phyloP scores from a whole-genome alignment of 2,797 vertebrate genomes.

The Bovichtus diacanthus region DNA sequence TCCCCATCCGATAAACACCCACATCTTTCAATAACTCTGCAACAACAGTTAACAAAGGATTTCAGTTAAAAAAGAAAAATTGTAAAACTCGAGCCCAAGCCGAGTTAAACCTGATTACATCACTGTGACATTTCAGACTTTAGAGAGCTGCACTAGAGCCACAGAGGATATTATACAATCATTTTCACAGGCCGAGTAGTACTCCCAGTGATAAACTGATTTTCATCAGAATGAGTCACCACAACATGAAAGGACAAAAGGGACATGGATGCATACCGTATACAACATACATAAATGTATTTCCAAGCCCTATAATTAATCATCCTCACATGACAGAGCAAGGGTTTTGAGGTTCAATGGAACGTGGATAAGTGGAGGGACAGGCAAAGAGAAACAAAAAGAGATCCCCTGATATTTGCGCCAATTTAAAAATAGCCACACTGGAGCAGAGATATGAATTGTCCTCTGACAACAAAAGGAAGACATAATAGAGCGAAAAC shows the following conservation, averaged over 20 bases:
- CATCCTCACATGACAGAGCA: constrained; percentile 15
- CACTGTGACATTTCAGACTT: background rate
- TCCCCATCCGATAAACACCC: background rate
- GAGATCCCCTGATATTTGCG: constrained; percentile 63
- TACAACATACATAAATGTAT: constrained; percentile 13
- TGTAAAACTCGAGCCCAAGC: background rate
- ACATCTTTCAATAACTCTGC: background rate
- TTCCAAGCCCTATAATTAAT: constrained; percentile 37
- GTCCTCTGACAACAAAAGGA: constrained; percentile 26
- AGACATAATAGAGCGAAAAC: background rate
- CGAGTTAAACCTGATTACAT: background rate
- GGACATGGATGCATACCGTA: constrained; percentile 25
- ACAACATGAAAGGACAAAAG: constrained; percentile 10
- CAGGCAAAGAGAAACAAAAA: constrained; percentile 44
- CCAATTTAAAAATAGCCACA: constrained; percentile 71
- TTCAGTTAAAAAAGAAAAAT: background rate
- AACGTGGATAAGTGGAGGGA: constrained; percentile 42
- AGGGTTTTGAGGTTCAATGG: constrained; percentile 25
- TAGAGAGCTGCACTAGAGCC: constrained; percentile 9
- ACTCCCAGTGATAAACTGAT: constrained; percentile 14
- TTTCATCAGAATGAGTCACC: constrained; percentile 29
- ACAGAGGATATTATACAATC: constrained; percentile 10
- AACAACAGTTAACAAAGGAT: background rate
- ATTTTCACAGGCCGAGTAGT: constrained; percentile 4
- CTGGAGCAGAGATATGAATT: constrained; percentile 48